Percentiles rank a stretch among this genome's conserved stretches.
phyloP scores from a whole-genome alignment of 2,888 invertebrate genomes.

The Sesamia inferens region DNA sequence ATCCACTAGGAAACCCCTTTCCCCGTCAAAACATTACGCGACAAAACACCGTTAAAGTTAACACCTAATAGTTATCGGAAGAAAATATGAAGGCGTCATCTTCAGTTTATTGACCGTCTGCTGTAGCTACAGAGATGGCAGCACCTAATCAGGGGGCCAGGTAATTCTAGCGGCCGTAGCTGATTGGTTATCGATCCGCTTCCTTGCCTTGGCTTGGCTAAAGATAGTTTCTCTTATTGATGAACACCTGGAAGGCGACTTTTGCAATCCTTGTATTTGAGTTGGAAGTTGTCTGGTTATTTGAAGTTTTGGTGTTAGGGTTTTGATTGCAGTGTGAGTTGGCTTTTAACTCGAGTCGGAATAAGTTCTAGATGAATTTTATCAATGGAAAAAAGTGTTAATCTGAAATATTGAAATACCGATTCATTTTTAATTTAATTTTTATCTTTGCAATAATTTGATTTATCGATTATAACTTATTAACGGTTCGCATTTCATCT shows the following conservation, averaged over 20 bases:
- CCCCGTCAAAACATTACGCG: slow-evolving; percentile 38
- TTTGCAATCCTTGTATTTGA: slow-evolving; percentile 34
- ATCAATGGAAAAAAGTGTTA: neutral
- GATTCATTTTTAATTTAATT: too few relatives aligned
- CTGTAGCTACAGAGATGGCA: slow-evolving; percentile 74
- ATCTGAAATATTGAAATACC: neutral
- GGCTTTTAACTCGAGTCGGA: neutral
- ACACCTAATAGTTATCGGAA: slow-evolving; percentile 51
- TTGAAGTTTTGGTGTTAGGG: slow-evolving; percentile 16
- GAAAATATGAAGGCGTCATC: slow-evolving; percentile 53
- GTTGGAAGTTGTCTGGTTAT: slow-evolving; percentile 1
- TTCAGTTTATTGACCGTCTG: slow-evolving; percentile 72
- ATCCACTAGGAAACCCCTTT: slow-evolving; percentile 4
- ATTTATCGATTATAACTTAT: too few relatives aligned
- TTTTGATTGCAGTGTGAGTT: slow-evolving; percentile 11
- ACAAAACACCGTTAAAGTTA: slow-evolving; percentile 40
- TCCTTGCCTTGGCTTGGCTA: slow-evolving; percentile 68
- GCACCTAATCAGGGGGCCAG: slow-evolving; percentile 82
- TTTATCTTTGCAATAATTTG: too few relatives aligned
- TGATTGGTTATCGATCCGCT: slow-evolving; percentile 88
- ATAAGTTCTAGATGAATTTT: neutral
- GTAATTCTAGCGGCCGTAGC: slow-evolving; percentile 77
- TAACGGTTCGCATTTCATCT: too few relatives aligned
- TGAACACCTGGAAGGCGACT: slow-evolving; percentile 44
- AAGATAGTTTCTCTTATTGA: slow-evolving; percentile 75